Base-by-base conservation (phyloP, 2,797 vertebrate species). In the Cephalopachus bancanus region DNA sequence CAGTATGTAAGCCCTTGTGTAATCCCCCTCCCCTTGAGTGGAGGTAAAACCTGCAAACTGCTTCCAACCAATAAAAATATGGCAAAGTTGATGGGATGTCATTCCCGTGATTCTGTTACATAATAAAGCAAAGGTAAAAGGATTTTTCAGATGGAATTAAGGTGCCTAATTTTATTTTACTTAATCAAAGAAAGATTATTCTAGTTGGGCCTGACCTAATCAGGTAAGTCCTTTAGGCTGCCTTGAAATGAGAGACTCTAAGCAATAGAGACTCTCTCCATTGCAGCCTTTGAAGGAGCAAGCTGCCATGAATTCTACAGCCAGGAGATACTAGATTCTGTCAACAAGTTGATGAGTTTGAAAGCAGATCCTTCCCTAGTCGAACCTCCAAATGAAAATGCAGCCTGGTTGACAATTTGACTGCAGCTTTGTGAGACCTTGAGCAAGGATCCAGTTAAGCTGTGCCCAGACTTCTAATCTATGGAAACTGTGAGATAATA, bases 121-220 rank as follows among this genome's bases (percentile, higher is more conserved):
- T 67, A 83, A 80, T 24, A 88, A 20, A 57, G 2, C 37, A 92
- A 90, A 91, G 4, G 8, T 57, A 5, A 93, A 95, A 44, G 51
- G 57, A 53, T 26, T 37, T 94, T 91, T 95, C 60, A 93, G 26
- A 89, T 75, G 22, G 62, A 65, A 83, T 95, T 81, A 79, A 94
- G 12, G 4, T 81, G n/a, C 7, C 11, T 74, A 76, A 33, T n/a
- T 62, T 9, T 74, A 44, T 89, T 95, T 93, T 74, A 92, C 96
- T 79, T 64, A 69, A 83, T 89, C 59, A 86, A 94, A 83, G 11
- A 10, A 4, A 83, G 7, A 65, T 81, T 80, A 84, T 89, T 33
- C 1, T 71, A 65, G 49, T 57, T 78, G 44, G 20, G 91, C 26
- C 74, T 85, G 37, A 72, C n/a, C 10, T 91, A 74, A 86, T 72